Conservation (phyloP, 2,113 vertebrate genomes). For the Caranx ignobilis region DNA sequence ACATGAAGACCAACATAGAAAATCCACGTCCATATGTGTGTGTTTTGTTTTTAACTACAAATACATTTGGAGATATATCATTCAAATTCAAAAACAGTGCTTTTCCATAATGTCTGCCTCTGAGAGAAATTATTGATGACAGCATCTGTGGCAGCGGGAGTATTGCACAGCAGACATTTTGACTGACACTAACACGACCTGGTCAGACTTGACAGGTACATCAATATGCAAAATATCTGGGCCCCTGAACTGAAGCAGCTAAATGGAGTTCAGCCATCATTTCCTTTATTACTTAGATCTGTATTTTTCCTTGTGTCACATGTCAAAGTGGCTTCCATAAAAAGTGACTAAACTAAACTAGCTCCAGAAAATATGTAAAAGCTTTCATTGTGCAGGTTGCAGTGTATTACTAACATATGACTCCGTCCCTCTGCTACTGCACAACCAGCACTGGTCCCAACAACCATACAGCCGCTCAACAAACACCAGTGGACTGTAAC, state of each 20-base stretch:
- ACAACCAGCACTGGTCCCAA: not conserved
- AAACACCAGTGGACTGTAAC: not conserved
- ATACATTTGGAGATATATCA: not conserved
- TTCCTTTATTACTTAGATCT: not conserved
- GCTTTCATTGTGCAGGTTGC: not conserved
- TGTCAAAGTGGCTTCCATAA: slow-evolving; percentile 1
- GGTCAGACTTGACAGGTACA: not conserved
- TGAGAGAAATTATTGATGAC: not conserved
- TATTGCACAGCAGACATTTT: not conserved
- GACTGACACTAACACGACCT: not conserved
- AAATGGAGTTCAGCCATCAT: not conserved
- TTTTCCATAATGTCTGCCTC: not conserved
- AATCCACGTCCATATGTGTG: not conserved
- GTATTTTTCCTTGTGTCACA: not conserved
- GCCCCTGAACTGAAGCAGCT: slow-evolving; percentile 1
- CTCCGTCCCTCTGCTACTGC: too few relatives aligned
- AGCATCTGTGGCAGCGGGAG: not conserved
- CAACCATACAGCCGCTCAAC: not conserved
- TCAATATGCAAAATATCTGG: not conserved
- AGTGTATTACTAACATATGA: not conserved
- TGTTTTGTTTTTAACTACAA: not conserved
- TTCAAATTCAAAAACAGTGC: not conserved
- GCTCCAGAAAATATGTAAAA: not conserved
- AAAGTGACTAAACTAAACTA: not conserved
- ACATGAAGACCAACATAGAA: slow-evolving; percentile 4